Conservation (phyloP, 2,888 invertebrate genomes). For the Cordilura impudica region DNA sequence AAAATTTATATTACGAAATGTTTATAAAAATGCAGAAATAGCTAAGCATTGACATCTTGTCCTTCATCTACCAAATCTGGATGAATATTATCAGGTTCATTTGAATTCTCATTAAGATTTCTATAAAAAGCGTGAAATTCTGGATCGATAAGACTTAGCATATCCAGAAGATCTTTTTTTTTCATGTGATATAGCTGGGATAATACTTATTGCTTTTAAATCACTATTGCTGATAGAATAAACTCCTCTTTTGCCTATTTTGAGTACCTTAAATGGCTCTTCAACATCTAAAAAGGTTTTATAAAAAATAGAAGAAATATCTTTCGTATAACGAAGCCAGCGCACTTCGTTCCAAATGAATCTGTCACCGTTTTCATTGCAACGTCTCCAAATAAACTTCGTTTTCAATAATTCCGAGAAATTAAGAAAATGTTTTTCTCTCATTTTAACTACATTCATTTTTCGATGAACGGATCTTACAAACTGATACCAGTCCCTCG, state of each 20-base stretch:
- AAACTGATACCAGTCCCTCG: too few relatives aligned
- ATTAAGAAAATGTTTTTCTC: too few relatives aligned
- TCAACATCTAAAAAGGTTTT: too few relatives aligned
- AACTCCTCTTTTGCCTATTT: constrained; percentile 48
- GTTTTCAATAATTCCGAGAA: constrained; percentile 27
- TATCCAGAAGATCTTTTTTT: constrained; percentile 46
- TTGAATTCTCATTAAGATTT: constrained; percentile 38
- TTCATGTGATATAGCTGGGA: constrained; percentile 38
- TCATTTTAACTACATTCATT: too few relatives aligned
- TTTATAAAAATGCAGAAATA: constrained; percentile 36
- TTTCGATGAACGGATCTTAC: too few relatives aligned
- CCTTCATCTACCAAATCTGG: constrained; percentile 38
- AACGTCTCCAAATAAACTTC: constrained; percentile 27
- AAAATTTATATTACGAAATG: constrained; percentile 27
- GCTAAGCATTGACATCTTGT: constrained; percentile 36
- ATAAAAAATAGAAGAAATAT: too few relatives aligned
- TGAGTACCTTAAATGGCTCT: too few relatives aligned
- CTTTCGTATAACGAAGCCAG: too few relatives aligned
- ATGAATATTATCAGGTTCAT: constrained; percentile 48
- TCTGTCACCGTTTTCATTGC: too few relatives aligned
- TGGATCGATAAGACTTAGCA: too few relatives aligned
- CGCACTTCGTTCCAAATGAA: too few relatives aligned
- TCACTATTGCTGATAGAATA: constrained; percentile 35
- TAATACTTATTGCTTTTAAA: constrained; percentile 27
- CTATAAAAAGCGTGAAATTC: constrained; percentile 51